A percentile compares a stretch with the other conserved stretches of the same genome.
phyloP scores from a whole-genome alignment of 1,140 invertebrate species.

The Diprion similis region DNA sequence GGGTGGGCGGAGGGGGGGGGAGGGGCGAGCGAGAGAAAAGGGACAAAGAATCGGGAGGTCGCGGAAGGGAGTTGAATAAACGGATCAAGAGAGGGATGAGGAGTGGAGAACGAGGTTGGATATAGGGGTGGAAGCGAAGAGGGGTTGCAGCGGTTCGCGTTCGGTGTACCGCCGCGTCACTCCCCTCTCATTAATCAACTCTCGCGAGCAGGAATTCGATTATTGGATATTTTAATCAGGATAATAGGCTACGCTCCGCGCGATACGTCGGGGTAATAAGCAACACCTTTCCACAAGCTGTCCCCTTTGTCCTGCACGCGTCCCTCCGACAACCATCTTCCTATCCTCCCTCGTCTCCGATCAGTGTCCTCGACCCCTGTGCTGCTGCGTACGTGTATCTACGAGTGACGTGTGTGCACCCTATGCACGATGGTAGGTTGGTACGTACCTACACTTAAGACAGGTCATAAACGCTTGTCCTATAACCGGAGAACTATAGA shows the following conservation, averaged over 20 bases:
- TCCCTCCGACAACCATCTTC: too few species aligned
- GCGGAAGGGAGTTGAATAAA: slow-evolving; percentile 16
- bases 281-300: slow-evolving; percentile 29
- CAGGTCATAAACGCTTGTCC: too few species aligned
- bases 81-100: slow-evolving; percentile 23
- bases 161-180: slow-evolving; percentile 46
- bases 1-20: neutral
- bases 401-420: too few species aligned
- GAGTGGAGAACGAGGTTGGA: neutral
- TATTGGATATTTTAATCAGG: slow-evolving; percentile 52
- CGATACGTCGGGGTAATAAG: slow-evolving; percentile 33
- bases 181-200: slow-evolving; percentile 51
- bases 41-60: slow-evolving; percentile 18
- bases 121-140: slow-evolving; percentile 46
- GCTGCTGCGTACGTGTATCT: too few species aligned
- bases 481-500: too few species aligned
- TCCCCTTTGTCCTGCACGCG: too few species aligned
- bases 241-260: slow-evolving; percentile 39
- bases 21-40: neutral
- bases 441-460: too few species aligned
- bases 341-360: too few species aligned
- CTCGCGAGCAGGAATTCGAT: slow-evolving; percentile 44
- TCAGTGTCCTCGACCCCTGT: too few species aligned
- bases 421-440: too few species aligned
- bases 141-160: slow-evolving; percentile 39